Evolutionary conservation across 2,797 vertebrate species (phyloP), one percentile per base, ranked within the genome.

Genomic region (Botia almorhae): DNA sequence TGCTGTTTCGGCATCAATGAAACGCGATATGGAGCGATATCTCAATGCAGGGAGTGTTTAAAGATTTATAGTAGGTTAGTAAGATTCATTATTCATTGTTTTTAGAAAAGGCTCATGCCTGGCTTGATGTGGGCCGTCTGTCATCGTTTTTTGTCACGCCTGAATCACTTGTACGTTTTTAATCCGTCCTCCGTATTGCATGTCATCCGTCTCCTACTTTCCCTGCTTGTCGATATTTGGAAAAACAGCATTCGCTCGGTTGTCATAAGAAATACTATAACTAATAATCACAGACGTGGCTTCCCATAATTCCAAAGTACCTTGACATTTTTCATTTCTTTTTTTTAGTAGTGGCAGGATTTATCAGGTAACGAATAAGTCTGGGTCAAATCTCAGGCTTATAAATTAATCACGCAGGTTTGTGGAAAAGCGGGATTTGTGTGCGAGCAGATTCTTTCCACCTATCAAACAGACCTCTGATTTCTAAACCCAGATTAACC

Each of bases 31-130:
- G 83, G 84, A 85, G 83, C 83, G 84, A 91, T 89, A 89, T 91
- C 89, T 92, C 90, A 88, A 88, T 90, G 90, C 85, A 88, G 86
- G 87, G 82, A 81, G 88, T 90, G 83, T 84, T 94, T 92, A 93
- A 94, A 92, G 89, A 92, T 94, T 93, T 87, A 94, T 93, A 91
- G 76, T 87, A 89, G 86, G 89, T 93, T 94, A 93, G 90, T 94
- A 92, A 93, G 91, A 93, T 94, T 89, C 77, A 94, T 94, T 93
- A 94, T 94, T 94, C 75, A 94, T 93, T 85, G 82, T 85, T 89
- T 91, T 90, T 81, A 88, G 90, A 92, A 86, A 88, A 89, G 89
- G 72, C 87, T 87, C 82, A 73, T 90, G 88, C 87, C 82, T 46
- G 85, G 85, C 77, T 85, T 87, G 86, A 84, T 84, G 80, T 87